Percentiles rank a stretch among this genome's conserved stretches.
Conservation (phyloP, 2,888 invertebrate species). For the Incurvaria masculella region DNA sequence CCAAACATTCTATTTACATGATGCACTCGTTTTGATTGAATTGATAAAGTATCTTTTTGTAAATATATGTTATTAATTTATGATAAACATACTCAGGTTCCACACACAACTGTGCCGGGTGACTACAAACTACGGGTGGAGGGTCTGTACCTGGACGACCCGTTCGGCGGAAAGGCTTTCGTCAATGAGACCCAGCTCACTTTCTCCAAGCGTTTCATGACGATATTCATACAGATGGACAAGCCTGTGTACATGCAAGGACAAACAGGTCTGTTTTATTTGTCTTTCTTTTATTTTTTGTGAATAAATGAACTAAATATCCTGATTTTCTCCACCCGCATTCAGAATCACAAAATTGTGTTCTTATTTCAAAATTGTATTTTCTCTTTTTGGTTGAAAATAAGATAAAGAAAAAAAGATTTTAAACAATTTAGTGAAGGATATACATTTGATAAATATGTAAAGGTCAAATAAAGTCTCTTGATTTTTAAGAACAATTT, state of each 20-base stretch:
- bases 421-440: too few species aligned
- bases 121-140: conserved; percentile 82
- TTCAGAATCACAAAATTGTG: too few species aligned
- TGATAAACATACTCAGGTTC: conserved; percentile 57
- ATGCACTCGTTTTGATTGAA: conserved; percentile 5
- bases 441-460: too few species aligned
- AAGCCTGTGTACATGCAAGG: conserved; percentile 94
- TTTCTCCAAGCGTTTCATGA: conserved; percentile 90
- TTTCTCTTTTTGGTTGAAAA: too few species aligned
- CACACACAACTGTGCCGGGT: conserved; percentile 78
- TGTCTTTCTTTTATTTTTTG: too few species aligned
- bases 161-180: conserved; percentile 85
- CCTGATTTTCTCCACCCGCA: too few species aligned
- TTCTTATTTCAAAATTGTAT: too few species aligned
- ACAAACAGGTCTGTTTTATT: conserved; percentile 80
- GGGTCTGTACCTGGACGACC: conserved; percentile 72
- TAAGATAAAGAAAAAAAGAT: too few species aligned
- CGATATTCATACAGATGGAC: conserved; percentile 92
- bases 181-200: conserved; percentile 80
- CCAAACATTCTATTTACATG: conserved; percentile 6
- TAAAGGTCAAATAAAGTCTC: too few species aligned
- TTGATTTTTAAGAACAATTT: too few species aligned
- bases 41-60: conserved; percentile 12
- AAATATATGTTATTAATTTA: not conserved
- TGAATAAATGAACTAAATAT: too few species aligned